Base-by-base conservation (phyloP, 1,140 invertebrate genomes). In the Muscidifurax raptorellus region DNA sequence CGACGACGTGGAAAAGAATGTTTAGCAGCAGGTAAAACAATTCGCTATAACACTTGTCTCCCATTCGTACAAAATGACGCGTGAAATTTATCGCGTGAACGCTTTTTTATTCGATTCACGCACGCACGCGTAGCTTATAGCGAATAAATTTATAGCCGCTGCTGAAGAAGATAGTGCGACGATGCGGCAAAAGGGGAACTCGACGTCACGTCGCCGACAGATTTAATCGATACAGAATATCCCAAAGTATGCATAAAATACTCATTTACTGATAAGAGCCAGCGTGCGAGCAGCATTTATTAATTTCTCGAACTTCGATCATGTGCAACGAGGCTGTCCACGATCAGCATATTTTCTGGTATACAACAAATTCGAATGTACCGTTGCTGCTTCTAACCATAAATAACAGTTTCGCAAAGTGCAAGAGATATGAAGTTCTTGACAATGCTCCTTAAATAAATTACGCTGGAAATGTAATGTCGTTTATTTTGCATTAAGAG, bases 171-270 rank as follows among this genome's bases (percentile, higher is more conserved):
- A 74, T 74, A 69, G 64, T 44, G 40, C 67, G 7, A 18, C 67
- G 67, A 72, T 30, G n/a, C 36, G 25, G n/a, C 25, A 30, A 36
- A 80, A 71, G 25, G 22, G 25, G 40, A 52, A 80, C 40, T 80
- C 32, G 27, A 52, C 9, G 67, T 52, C 72, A 52, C 28, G 67
- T 32, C 78, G 44, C 44, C 25, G 67, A 6, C 27, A 72, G 67
- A 13, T 80, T 71, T 80, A 71, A 80, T 80, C 79, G 79, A 71
- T 80, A 52, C 13, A 27, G 40, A 80, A 32, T 52, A 2, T 15
- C 1, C 27, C 13, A 72, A 80, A 80, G 67, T 72, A 80, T 72
- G 67, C 44, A 80, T 47, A 32, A 71, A 80, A 71, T 80, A 80
- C 52, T 71, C 40, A 52, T 80, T 52, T 80, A 80, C 47, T 10